Evolutionary conservation across 2,888 invertebrate genomes (phyloP).

Genomic region (Scrobipalpa atriplicella): DNA sequence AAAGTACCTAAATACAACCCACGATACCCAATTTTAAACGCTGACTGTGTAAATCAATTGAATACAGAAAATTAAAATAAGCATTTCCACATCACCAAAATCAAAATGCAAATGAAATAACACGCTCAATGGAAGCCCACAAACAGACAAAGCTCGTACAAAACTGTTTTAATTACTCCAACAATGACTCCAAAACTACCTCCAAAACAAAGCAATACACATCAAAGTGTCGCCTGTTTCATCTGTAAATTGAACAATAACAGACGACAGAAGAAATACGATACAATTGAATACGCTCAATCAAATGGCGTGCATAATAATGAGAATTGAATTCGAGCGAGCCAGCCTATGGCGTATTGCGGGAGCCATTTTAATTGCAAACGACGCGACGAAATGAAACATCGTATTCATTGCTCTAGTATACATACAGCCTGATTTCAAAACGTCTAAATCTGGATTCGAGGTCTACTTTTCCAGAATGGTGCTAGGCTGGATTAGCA

Average conservation of each 20-base stretch:
- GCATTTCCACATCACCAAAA: neutral
- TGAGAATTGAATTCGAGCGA: conserved; percentile 42
- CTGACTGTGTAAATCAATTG: too few species aligned
- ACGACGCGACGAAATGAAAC: conserved; percentile 39
- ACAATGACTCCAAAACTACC: neutral
- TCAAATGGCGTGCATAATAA: conserved; percentile 48
- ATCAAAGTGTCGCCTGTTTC: conserved; percentile 1
- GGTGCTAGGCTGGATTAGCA: too few species aligned
- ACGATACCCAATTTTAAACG: too few species aligned
- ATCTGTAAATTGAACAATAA: conserved; percentile 21
- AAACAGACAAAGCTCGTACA: conserved; percentile 7
- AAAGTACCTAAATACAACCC: too few species aligned
- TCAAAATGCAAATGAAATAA: neutral
- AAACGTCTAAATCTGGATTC: too few species aligned
- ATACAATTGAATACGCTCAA: conserved; percentile 37
- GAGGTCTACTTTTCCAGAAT: too few species aligned
- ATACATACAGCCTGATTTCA: too few species aligned
- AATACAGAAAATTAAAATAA: neutral
- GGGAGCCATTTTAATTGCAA: conserved; percentile 49
- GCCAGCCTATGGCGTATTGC: conserved; percentile 36
- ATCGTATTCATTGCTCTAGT: conserved; percentile 34
- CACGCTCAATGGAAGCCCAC: neutral
- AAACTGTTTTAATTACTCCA: conserved; percentile 6
- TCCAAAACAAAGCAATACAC: neutral
- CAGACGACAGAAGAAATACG: conserved; percentile 26